Evolutionary conservation across 2,888 invertebrate genomes (phyloP).

Genomic region (Metellina segmentata): DNA sequence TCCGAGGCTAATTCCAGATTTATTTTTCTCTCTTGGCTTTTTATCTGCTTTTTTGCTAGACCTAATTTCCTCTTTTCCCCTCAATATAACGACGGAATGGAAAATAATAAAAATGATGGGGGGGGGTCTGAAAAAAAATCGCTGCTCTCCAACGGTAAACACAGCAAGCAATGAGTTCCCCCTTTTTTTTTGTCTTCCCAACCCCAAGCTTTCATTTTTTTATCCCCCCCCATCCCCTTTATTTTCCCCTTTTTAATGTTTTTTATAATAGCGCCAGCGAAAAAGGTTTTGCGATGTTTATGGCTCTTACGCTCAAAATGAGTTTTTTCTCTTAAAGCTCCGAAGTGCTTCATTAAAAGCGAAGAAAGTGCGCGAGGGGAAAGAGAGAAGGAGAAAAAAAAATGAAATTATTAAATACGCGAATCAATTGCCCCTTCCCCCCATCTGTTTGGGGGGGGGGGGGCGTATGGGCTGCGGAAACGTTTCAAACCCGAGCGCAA

Average conservation of each 20-base stretch:
- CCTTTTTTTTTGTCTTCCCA: slow-evolving; percentile 34
- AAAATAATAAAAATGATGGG: slow-evolving; percentile 52
- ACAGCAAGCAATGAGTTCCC: slow-evolving; percentile 36
- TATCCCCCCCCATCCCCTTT: neutral
- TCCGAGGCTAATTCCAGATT: slow-evolving; percentile 71
- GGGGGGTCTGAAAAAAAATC: slow-evolving; percentile 41
- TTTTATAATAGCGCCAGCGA: slow-evolving; percentile 73
- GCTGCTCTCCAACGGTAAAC: slow-evolving; percentile 74
- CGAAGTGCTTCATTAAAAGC: slow-evolving; percentile 75
- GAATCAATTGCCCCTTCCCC: slow-evolving; percentile 70
- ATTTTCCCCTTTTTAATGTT: slow-evolving; percentile 68
- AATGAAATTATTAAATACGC: slow-evolving; percentile 74
- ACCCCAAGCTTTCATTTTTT: slow-evolving; percentile 23
- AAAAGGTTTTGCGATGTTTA: slow-evolving; percentile 67
- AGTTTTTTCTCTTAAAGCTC: slow-evolving; percentile 71
- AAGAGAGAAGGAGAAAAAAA: slow-evolving; percentile 59
- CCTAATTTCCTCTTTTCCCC: slow-evolving; percentile 74
- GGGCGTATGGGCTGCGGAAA: slow-evolving; percentile 49
- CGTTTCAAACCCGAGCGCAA: slow-evolving; percentile 25
- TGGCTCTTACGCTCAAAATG: slow-evolving; percentile 71
- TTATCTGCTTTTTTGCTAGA: slow-evolving; percentile 71
- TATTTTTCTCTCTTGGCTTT: slow-evolving; percentile 51
- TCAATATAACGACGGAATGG: slow-evolving; percentile 71
- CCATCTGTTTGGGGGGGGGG: neutral
- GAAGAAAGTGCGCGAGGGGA: slow-evolving; percentile 55